Conservation (phyloP, 2,797 vertebrate genomes). For the Eremophila alpestris region DNA sequence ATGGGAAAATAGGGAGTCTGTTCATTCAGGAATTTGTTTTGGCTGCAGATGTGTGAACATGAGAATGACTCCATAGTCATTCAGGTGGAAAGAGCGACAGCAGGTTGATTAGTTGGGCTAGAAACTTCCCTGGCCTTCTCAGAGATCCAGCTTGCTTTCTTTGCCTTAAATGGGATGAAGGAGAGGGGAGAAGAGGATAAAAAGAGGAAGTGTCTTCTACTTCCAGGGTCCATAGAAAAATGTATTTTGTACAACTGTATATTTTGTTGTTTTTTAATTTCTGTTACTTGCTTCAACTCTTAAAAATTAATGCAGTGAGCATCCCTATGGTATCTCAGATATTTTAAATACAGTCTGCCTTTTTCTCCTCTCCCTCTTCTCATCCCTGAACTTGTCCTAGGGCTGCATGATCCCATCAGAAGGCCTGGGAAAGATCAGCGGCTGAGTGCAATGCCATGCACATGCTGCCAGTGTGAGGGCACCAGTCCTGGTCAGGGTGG, state of each 20-base stretch:
- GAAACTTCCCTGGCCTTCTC: neutral
- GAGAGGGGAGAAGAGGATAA: neutral
- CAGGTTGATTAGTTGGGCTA: neutral
- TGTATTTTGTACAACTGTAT: neutral
- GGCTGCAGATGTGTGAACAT: neutral
- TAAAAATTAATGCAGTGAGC: neutral
- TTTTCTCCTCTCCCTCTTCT: neutral
- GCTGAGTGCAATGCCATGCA: fast-evolving
- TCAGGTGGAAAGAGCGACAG: neutral
- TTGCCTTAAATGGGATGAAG: neutral
- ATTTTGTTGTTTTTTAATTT: neutral
- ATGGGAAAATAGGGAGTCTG: neutral
- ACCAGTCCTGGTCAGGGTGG: neutral
- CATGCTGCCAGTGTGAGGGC: fast-evolving
- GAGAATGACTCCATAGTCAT: neutral
- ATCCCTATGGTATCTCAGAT: neutral
- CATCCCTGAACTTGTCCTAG: neutral
- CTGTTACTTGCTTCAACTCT: neutral
- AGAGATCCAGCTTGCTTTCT: neutral
- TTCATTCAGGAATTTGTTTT: neutral
- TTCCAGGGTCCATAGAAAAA: neutral
- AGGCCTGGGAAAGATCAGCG: neutral
- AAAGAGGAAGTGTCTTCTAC: neutral
- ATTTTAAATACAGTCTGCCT: neutral
- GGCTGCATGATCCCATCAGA: neutral